Base-by-base conservation (phyloP, 2,113 vertebrate genomes). In the Toxotes jaculatrix region DNA sequence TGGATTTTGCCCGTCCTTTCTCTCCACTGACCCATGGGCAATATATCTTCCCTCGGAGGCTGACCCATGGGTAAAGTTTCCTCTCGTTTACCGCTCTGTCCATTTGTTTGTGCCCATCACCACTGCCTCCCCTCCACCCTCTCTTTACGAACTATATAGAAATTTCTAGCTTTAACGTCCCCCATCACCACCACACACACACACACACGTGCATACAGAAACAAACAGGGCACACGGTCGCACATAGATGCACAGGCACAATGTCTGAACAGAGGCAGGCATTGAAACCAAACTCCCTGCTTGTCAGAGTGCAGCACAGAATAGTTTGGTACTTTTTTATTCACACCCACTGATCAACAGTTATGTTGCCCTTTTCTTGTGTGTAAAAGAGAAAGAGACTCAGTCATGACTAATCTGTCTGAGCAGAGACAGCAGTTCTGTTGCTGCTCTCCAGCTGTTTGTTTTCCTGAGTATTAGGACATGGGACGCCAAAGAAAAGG, bases 31-130 rank as follows among this genome's bases (percentile, higher is more conserved):
- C 92, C 94, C 93, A 93, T 95, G 94, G 94, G 93, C 92, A 94
- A 95, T 94, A 95, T 94, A 94, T 95, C 92, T 91, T 90, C 86
- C 65, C 91, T 90, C 76, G 1, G 89, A 85, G 91, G 88, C 86
- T 94, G 91, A 94, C 93, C 94, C 93, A 93, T 92, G 94, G 94
- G 92, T 93, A 94, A 94, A 93, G 88, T 93, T 93, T 95, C 82
- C 91, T 88, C 90, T 90, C 87, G 91, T 92, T 95, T 94, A 95
- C 92, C 92, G 87, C 93, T 94, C 90, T 89, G 89, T 95, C 93
- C 93, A 95, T 96, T 95, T 95, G 92, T 77, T 94, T 82, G 92
- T 92, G 89, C 92, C 92, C 91, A 87, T 89, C 77, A 45, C 80
- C 73, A 51, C 27, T 27, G 27, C 79, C 84, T 89, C 89, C 79